Evolutionary conservation across 2,888 invertebrate genomes (phyloP).

Genomic region (Hyposoter dolosus): DNA sequence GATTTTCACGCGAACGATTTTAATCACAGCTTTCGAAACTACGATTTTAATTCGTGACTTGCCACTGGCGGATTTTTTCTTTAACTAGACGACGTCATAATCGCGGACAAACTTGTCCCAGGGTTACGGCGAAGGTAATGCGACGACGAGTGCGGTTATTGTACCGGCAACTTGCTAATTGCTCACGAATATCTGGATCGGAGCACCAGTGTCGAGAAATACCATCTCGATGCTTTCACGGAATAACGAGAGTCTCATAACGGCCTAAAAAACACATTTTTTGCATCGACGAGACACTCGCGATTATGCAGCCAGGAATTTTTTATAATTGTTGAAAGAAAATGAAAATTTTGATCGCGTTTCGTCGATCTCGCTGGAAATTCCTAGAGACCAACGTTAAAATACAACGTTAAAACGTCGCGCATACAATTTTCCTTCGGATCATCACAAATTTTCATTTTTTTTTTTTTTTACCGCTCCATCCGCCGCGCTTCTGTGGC

Average conservation of each 20-base stretch:
- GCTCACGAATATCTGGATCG: conserved; percentile 22
- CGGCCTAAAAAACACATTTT: background rate
- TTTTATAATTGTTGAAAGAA: background rate
- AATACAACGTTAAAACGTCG: conserved; percentile 45
- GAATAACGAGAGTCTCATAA: conserved; percentile 23
- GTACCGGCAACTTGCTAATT: conserved; percentile 16
- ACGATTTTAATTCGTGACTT: background rate
- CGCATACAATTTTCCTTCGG: conserved; percentile 30
- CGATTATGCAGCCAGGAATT: background rate
- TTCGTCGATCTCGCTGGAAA: background rate
- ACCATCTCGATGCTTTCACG: conserved; percentile 9
- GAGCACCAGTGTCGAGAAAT: conserved; percentile 17
- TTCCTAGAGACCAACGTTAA: background rate
- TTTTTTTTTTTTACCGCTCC: conserved; percentile 32
- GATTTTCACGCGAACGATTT: background rate
- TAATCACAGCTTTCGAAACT: background rate
- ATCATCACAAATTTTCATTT: conserved; percentile 12
- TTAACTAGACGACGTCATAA: background rate
- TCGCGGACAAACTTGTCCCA: background rate
- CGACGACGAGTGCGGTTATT: conserved; percentile 1
- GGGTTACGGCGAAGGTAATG: conserved; percentile 24
- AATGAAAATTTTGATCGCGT: background rate
- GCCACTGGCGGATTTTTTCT: background rate
- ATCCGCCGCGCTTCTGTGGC: conserved; percentile 52
- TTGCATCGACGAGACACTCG: background rate